Base-by-base conservation (phyloP, 2,113 vertebrate genomes). In the Gavia stellata region DNA sequence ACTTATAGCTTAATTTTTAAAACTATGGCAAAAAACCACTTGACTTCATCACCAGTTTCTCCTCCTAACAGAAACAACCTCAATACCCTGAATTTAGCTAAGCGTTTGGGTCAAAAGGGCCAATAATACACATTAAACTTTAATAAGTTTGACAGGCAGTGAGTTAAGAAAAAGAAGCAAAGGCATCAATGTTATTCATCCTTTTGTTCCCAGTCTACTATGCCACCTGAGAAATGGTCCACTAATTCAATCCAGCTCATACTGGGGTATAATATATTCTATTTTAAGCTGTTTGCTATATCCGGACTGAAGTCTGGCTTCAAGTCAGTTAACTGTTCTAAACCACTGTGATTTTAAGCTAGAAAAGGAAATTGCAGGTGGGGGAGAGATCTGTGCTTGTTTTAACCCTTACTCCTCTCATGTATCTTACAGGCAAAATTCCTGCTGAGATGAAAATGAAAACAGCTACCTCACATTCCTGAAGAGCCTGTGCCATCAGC, bases 361-460 rank as follows among this genome's bases (percentile, higher is more conserved):
- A 49, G 53, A 88, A 78, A 66, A 63, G 7, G 25, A 73, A 94
- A 40, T 3, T 59, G 17, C 25, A 56, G 5, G 7, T 50, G 6
- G 8, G 25, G 36, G 20, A 40, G 10, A 86, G 9, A 45, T 58
- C 6, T 63, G 12, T 74, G 13, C 16, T 84, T 0, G 0, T 92
- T 95, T 96, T 80, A 91, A 77, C 24, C 15, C 40, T 70, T 50
- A 74, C 75, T 88, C 47, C 28, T 78, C 28, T 84, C 72, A 94
- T 3, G 5, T 73, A 13, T 90, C 45, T 94, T 88, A 59, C 63
- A 81, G 81, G 29, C 12, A 81, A 45, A 78, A 80, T 94, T 96
- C 26, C 25, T 88, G 62, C 72, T 40, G 78, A 90, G 78, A 75
- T 67, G 53, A 97, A 97, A 97, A 92, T 91, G 34, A 94, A 92